Evolutionary conservation across 2,113 vertebrate genomes (phyloP), one percentile per base, ranked within the genome.

Genomic region (Lophura nycthemera): DNA sequence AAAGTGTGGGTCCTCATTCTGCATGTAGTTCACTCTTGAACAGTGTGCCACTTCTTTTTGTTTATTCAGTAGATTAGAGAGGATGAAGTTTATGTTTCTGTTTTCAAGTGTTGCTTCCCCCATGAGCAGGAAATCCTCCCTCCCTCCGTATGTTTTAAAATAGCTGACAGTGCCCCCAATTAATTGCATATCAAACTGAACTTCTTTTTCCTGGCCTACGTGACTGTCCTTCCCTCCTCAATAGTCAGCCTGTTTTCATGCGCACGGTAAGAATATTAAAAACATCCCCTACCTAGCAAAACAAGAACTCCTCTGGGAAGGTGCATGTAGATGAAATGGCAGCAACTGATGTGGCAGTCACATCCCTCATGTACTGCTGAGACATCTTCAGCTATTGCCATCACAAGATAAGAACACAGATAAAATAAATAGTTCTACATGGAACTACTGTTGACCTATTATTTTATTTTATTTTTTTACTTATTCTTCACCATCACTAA

Each of bases 101-200:
- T 94, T 96, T 94, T 93, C 73, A 88, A 86, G 83, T 47, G 69
- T 65, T 81, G 88, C 80, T 96, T 96, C 95, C 93, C 91, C 69
- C 27, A 25, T 1, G 2, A 93, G 66, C 86, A 95, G 95, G 93
- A 96, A 95, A 95, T 95, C 90, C 90, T 95, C 86, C 36, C 72
- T 94, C 86, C 24, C 54, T 83, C 63, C 47, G 54, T 74, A 69
- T 13, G 0, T 89, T 94, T 82, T 76, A 84, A 84, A 96, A 90
- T 76, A 95, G 86, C 70, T 94, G 83, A 63, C 92, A 90, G 89
- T 76, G 73, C 45, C 74, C 70, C 74, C 71, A 76, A 11, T 73
- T 94, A 95, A 82, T 38, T 73, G 81, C 70, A 32, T 65, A 88
- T 95, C 59, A 89, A 90, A 93, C 36, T 90, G 77, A 89, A 92